These are phyloP conservation scores for Tamandua tetradactyla DNA, from an alignment of 2,797 vertebrate genomes.

Conservation along the genomic window DNA sequence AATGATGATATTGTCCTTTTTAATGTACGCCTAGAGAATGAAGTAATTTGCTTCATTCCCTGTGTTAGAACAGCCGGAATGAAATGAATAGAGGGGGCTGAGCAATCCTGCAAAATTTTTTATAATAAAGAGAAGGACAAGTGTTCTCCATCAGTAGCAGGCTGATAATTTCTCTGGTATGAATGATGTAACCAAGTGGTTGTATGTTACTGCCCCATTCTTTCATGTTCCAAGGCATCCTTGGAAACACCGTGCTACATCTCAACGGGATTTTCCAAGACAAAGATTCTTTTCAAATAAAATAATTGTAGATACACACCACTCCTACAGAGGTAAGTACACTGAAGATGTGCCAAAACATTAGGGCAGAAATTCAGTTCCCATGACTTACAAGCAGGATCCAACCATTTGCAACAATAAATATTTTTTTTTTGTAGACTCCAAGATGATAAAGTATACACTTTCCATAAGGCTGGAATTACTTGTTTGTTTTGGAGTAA, in stretches of 20 bases:
- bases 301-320: constrained; percentile 75
- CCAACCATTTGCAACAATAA: constrained; percentile 58
- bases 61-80: constrained; percentile 79
- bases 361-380: constrained; percentile 72
- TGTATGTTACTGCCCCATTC: constrained; percentile 73
- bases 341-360: constrained; percentile 75
- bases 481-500: constrained; percentile 65
- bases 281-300: constrained; percentile 80
- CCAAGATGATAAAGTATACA: constrained; percentile 29
- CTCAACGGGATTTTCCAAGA: constrained; percentile 79
- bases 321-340: constrained; percentile 77
- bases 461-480: constrained; percentile 24
- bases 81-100: constrained; percentile 71
- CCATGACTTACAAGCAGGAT: constrained; percentile 62
- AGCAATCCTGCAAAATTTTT: constrained; percentile 75
- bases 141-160: constrained; percentile 69
- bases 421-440: constrained; percentile 56
- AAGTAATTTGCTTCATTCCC: constrained; percentile 70
- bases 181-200: constrained; percentile 76
- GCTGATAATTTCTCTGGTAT: constrained; percentile 79
- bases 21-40: constrained; percentile 64
- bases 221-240: constrained; percentile 77
- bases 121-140: constrained; percentile 78
- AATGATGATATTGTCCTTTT: constrained; percentile 73
- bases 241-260: constrained; percentile 73